Percentiles rank a stretch among this genome's conserved stretches.
phyloP scores from a whole-genome alignment of 2,888 invertebrate genomes.

The Spodoptera exigua region DNA sequence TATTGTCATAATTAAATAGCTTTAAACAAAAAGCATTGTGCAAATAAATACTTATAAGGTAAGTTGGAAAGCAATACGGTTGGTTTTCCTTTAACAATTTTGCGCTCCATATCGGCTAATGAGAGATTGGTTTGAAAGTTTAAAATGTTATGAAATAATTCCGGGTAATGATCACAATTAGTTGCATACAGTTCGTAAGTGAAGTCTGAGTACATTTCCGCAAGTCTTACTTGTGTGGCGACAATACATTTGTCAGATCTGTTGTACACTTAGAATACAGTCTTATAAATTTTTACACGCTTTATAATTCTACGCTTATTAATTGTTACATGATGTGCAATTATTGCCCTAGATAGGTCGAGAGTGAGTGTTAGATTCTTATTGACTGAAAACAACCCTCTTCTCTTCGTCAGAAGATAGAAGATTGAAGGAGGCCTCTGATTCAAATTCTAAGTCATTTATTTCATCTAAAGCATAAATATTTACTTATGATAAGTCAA shows the following conservation, averaged over 20 bases:
- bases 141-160: conserved; percentile 31
- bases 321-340: background rate
- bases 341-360: too few species aligned
- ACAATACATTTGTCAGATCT: conserved; percentile 3
- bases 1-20: too few species aligned
- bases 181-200: conserved; percentile 8
- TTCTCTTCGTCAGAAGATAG: too few species aligned
- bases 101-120: conserved; percentile 25
- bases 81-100: conserved; percentile 7
- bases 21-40: too few species aligned
- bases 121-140: conserved; percentile 45
- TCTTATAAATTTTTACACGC: background rate
- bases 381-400: too few species aligned
- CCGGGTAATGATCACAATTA: conserved; percentile 31
- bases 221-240: conserved; percentile 10
- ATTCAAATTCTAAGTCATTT: too few species aligned
- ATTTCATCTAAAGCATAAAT: too few species aligned
- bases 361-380: too few species aligned
- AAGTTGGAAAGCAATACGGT: conserved; percentile 5
- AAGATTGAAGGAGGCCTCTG: too few species aligned
- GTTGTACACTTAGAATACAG: conserved; percentile 5
- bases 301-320: too few species aligned
- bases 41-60: too few species aligned
- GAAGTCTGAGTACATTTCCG: conserved; percentile 29
- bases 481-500: too few species aligned